Percentiles rank a stretch among this genome's conserved stretches.
Evolutionary conservation across 2,888 invertebrate genomes (phyloP).

Genomic region (Leucoptera coffeella): DNA sequence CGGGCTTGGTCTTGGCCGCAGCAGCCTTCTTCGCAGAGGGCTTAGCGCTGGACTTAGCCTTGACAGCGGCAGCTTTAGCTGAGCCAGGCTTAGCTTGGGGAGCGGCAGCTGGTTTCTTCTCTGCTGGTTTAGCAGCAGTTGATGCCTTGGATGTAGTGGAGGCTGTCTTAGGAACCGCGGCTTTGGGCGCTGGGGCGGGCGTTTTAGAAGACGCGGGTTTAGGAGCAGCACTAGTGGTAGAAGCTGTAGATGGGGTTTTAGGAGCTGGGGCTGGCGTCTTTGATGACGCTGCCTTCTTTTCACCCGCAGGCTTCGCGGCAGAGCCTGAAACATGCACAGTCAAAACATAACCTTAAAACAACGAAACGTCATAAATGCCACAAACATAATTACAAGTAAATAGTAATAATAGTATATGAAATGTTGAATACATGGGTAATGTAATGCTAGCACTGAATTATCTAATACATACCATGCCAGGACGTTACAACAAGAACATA

Average conservation of each 20-base stretch:
- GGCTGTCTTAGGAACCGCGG: slow-evolving; percentile 14
- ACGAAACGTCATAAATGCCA: not conserved
- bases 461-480: not conserved
- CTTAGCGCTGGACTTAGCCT: slow-evolving; percentile 44
- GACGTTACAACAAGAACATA: slow-evolving; percentile 1
- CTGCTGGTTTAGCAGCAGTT: slow-evolving; percentile 34
- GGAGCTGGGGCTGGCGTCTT: slow-evolving; percentile 41
- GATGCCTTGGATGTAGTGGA: too few relatives aligned
- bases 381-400: not conserved
- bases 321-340: not conserved
- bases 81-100: slow-evolving; percentile 44
- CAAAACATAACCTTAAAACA: slow-evolving; percentile 1
- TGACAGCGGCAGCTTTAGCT: slow-evolving; percentile 43
- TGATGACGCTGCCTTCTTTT: slow-evolving; percentile 33
- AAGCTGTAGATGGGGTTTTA: slow-evolving; percentile 26
- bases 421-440: not conserved
- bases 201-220: slow-evolving; percentile 32
- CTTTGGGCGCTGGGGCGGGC: slow-evolving; percentile 25
- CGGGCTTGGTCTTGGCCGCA: slow-evolving; percentile 39
- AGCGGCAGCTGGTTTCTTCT: slow-evolving; percentile 39
- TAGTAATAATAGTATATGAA: not conserved
- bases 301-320: slow-evolving; percentile 31
- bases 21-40: slow-evolving; percentile 47
- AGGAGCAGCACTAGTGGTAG: slow-evolving; percentile 18
- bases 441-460: not conserved